Evolutionary conservation across 2,888 invertebrate species (phyloP), one percentile per base, ranked within the genome.

Genomic region (Syritta pipiens): DNA sequence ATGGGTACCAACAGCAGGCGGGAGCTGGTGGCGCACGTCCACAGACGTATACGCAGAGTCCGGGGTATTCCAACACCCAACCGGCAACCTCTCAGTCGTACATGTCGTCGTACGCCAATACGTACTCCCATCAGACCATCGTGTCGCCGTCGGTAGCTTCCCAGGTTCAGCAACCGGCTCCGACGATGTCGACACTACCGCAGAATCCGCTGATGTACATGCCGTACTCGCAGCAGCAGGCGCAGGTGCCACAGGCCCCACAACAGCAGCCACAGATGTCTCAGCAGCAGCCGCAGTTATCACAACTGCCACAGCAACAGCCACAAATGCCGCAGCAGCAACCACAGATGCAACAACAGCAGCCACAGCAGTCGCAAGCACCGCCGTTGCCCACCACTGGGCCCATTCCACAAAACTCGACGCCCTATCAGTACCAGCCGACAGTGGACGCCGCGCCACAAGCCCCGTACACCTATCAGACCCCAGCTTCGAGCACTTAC

Each of bases 51-150:
- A 26, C 51, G 10, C 59, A 60, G 24, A 62, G 72, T n/a, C 28
- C 42, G 26, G 42, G 24, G 1, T 28, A 26, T 9, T 24, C 60
- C 84, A 83, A 76, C 84, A 82, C 35, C 83, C 81, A 1, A 9
- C 4, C 46, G 1, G 59, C 53, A 12, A 24, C 17, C 40, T 14
- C n/a, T 19, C 24, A 37, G 5, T 46, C 46, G 9, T 59, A 37
- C 30, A 30, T 28, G 20, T 20, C 46, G 4, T 9, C 57, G 0
- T 57, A 57, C 5, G 30, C 2, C 1, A 48, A 37, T 72, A 5
- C 62, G 10, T 40, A 63, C 10, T n/a, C n/a, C n/a, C n/a, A n/a
- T n/a, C 68, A 57, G 1, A 32, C 55, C 10, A 62, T 48, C 22
- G 7, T 20, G n/a, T 17, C 65, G 4, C 17, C 55, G 10, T 6